A percentile compares a stretch with the other conserved stretches of the same genome.
These are phyloP conservation scores for Sceliomorpha sp. DNA, from an alignment of 2,888 invertebrate genomes.

Conservation along the genomic window DNA sequence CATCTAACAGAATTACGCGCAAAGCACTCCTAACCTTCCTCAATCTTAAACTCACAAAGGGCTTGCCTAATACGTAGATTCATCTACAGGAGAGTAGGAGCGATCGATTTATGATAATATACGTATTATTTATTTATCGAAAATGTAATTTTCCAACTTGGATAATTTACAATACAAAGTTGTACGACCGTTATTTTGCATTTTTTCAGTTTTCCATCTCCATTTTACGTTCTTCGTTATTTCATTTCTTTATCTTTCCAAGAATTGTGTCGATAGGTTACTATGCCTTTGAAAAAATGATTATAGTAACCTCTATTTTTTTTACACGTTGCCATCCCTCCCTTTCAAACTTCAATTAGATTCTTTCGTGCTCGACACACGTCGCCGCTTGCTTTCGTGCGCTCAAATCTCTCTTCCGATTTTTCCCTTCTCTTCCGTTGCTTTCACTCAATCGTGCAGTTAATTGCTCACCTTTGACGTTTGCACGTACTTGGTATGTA, in stretches of 20 bases:
- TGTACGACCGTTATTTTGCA: no score
- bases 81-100: no score
- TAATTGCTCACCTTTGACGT: slow-evolving; percentile 65
- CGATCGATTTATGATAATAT: no score
- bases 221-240: no score
- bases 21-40: slow-evolving; percentile 68
- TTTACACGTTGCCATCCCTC: slow-evolving; percentile 30
- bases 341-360: slow-evolving; percentile 57
- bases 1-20: slow-evolving; percentile 66
- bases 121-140: no score
- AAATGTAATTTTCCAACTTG: no score
- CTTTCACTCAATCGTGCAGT: slow-evolving; percentile 59
- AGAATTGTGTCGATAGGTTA: slow-evolving; percentile 38
- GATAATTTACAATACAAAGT: no score
- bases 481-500: slow-evolving; percentile 56
- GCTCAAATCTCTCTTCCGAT: slow-evolving; percentile 54
- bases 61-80: neutral
- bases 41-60: slow-evolving; percentile 65
- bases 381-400: slow-evolving; percentile 56
- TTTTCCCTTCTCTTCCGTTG: slow-evolving; percentile 46
- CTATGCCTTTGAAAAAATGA: slow-evolving; percentile 30
- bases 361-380: slow-evolving; percentile 59
- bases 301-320: slow-evolving; percentile 42
- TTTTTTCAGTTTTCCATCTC: no score
- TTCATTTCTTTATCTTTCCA: no score